Percentiles rank a stretch among this genome's conserved stretches.
Evolutionary conservation across 2,888 invertebrate species (phyloP).

Genomic region (Dioctria rufipes): DNA sequence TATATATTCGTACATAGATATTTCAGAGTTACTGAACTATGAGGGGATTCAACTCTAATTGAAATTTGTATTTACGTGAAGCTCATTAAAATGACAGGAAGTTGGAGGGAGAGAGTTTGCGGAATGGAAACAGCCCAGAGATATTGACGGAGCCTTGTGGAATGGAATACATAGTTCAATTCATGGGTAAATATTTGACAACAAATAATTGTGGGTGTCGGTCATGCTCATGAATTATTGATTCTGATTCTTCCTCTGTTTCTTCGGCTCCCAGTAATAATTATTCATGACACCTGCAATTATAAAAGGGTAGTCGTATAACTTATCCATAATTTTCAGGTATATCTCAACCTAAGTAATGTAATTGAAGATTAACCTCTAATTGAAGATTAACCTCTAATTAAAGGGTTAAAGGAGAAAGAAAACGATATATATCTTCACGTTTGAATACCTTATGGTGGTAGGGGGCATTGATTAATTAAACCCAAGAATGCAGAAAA

Average conservation of each 20-base stretch:
- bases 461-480: no score
- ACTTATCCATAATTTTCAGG: slow-evolving; percentile 27
- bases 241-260: neutral
- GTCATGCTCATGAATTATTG: slow-evolving; percentile 13
- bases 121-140: slow-evolving; percentile 28
- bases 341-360: slow-evolving; percentile 3
- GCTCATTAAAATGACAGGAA: slow-evolving; percentile 34
- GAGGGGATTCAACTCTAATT: neutral
- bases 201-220: slow-evolving; percentile 22
- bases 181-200: slow-evolving; percentile 43
- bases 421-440: no score
- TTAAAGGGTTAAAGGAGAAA: neutral
- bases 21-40: slow-evolving; percentile 2
- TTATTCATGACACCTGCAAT: neutral
- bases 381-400: neutral
- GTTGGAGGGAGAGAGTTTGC: slow-evolving; percentile 8
- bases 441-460: no score
- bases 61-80: slow-evolving; percentile 9
- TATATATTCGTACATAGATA: no score
- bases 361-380: slow-evolving; percentile 8
- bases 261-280: neutral
- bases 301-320: neutral
- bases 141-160: neutral
- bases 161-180: neutral
- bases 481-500: no score